phyloP scores from a whole-genome alignment of 2,113 vertebrate genomes.

The Ellobius talpinus region DNA sequence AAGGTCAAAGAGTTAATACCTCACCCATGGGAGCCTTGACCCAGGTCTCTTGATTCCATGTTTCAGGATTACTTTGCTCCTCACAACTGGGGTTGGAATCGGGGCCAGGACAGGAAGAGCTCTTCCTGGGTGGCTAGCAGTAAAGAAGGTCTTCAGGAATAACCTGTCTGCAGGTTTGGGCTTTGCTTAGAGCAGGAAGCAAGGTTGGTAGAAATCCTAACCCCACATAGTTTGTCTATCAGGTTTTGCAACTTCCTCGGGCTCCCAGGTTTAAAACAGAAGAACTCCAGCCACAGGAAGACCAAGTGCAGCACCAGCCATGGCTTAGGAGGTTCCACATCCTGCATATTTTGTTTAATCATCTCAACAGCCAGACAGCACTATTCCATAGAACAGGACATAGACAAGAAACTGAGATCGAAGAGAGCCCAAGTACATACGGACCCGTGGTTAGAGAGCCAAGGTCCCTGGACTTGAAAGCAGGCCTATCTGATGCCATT shows the following conservation, averaged over 20 bases:
- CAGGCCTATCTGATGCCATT: not conserved
- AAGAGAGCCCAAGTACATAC: not conserved
- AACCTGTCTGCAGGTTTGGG: slow-evolving; percentile 31
- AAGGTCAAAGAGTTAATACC: slow-evolving; percentile 41
- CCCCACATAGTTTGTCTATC: not conserved
- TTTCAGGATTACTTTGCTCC: not conserved
- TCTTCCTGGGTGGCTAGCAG: not conserved
- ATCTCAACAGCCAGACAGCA: not conserved
- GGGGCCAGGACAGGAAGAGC: not conserved
- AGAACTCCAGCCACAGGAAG: not conserved
- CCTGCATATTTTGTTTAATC: not conserved
- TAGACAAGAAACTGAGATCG: not conserved
- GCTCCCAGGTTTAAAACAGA: not conserved
- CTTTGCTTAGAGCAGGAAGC: not conserved
- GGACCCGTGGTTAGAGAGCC: not conserved
- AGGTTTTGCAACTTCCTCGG: not conserved
- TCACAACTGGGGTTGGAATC: not conserved
- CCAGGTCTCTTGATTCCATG: not conserved
- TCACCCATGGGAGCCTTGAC: not conserved
- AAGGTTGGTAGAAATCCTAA: not conserved
- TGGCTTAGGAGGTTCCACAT: not conserved
- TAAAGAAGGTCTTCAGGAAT: slow-evolving; percentile 55
- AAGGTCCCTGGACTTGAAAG: not conserved
- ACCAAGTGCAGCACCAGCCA: not conserved
- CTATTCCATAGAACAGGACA: not conserved